Percentiles rank a stretch among this genome's conserved stretches.
phyloP scores from a whole-genome alignment of 1,140 invertebrate genomes.

The Eulimnadia texana region DNA sequence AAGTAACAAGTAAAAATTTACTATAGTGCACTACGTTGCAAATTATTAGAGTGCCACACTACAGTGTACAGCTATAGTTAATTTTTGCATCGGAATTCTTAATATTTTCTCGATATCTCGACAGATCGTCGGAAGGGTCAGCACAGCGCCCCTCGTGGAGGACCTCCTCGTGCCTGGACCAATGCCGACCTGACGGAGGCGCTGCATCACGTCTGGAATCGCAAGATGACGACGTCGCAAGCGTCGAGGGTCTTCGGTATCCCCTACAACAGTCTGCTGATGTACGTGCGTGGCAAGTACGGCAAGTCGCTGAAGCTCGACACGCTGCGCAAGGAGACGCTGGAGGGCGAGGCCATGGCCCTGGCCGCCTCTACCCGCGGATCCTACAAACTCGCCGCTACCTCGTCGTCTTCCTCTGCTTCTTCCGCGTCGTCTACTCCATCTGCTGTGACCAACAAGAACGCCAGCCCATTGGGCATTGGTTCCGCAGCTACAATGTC shows the following conservation, averaged over 20 bases:
- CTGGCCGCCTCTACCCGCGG: slow-evolving; percentile 21
- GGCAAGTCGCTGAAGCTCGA: slow-evolving; percentile 76
- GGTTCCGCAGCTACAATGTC: too few relatives aligned
- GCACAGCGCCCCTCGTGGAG: slow-evolving; percentile 71
- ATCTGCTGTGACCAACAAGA: slow-evolving; percentile 38
- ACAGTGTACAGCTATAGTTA: too few relatives aligned
- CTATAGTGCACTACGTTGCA: too few relatives aligned
- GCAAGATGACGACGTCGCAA: slow-evolving; percentile 86
- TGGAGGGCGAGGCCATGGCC: slow-evolving; percentile 38
- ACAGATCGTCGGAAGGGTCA: slow-evolving; percentile 41
- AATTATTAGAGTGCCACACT: too few relatives aligned
- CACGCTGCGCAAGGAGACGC: slow-evolving; percentile 69
- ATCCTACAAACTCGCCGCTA: slow-evolving; percentile 24
- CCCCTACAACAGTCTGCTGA: slow-evolving; percentile 75
- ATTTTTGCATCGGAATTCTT: too few relatives aligned
- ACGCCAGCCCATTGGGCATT: not conserved
- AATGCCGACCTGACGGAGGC: slow-evolving; percentile 77
- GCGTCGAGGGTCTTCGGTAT: slow-evolving; percentile 77
- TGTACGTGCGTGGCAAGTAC: slow-evolving; percentile 85
- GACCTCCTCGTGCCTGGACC: slow-evolving; percentile 75
- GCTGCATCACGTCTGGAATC: slow-evolving; percentile 79
- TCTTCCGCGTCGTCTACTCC: slow-evolving; percentile 28
- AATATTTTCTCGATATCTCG: too few relatives aligned
- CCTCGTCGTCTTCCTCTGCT: slow-evolving; percentile 47
- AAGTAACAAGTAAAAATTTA: too few relatives aligned